Conservation (phyloP, 37 sponge, comb jelly and placozoan genomes). For the Spongilla lacustris region DNA sequence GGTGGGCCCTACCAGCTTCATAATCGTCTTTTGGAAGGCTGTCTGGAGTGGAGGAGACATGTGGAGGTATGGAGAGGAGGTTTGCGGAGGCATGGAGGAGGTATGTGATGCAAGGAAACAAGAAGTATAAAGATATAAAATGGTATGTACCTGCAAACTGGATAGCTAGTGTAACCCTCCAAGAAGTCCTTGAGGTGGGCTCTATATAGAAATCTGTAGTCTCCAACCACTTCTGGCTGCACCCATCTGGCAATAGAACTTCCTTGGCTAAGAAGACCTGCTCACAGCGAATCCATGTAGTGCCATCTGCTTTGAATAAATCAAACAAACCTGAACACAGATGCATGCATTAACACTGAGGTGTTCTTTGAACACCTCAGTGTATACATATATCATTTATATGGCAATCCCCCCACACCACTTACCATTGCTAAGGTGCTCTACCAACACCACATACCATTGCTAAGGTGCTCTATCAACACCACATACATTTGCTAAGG, state of each 20-base stretch:
- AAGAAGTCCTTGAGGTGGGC: constrained; percentile 26
- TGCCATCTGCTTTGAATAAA: no score
- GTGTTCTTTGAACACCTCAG: not conserved
- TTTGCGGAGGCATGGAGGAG: no score
- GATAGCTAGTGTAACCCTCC: constrained; percentile 47
- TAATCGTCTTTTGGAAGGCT: no score
- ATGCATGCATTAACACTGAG: no score
- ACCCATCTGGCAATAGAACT: constrained; percentile 50
- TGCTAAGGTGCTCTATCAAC: constrained; percentile 40
- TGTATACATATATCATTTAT: constrained; percentile 39
- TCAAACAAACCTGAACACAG: no score
- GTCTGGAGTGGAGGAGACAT: no score
- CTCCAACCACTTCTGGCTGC: constrained; percentile 26
- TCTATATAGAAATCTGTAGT: constrained; percentile 42
- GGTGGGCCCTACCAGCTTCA: constrained; percentile 34
- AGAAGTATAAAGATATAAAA: no score
- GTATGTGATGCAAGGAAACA: no score
- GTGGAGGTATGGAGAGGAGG: no score
- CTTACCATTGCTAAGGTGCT: no score
- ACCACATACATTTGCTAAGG: no score
- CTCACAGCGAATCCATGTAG: no score
- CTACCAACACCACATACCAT: constrained; percentile 15
- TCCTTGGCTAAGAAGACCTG: constrained; percentile 29
- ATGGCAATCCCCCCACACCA: constrained; percentile 42
- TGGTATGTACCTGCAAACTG: constrained; percentile 35